Evolutionary conservation across 2,888 invertebrate species (phyloP).

Genomic region (Euplagia quadripunctaria): DNA sequence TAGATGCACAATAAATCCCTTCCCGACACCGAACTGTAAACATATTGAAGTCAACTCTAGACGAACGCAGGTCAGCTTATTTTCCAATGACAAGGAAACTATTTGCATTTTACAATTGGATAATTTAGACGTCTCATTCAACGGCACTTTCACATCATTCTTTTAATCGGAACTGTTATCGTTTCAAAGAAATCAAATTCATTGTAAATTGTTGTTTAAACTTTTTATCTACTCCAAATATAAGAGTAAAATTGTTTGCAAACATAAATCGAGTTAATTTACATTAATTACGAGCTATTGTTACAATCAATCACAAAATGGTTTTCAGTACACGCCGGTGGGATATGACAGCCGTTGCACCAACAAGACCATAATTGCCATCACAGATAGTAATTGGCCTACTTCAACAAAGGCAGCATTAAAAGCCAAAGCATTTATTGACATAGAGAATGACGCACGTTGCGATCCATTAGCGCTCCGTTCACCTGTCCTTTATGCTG

Average conservation of each 20-base stretch:
- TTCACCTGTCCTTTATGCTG: constrained; percentile 51
- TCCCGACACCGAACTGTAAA: constrained; percentile 15
- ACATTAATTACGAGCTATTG: constrained; percentile 44
- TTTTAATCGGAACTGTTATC: constrained; percentile 49
- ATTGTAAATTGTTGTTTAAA: constrained; percentile 32
- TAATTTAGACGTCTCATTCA: constrained; percentile 47
- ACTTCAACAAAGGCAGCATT: constrained; percentile 77
- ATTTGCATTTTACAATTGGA: constrained; percentile 41
- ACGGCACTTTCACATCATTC: constrained; percentile 44
- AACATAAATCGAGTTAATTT: constrained; percentile 28
- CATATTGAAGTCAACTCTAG: constrained; percentile 36
- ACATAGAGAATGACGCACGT: constrained; percentile 72
- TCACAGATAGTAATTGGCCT: constrained; percentile 73
- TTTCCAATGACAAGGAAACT: constrained; percentile 36
- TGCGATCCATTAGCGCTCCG: constrained; percentile 74
- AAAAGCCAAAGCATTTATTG: constrained; percentile 76
- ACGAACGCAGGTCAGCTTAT: constrained; percentile 16
- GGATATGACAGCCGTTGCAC: constrained; percentile 48
- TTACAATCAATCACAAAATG: constrained; percentile 49
- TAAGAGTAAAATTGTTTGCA: constrained; percentile 20
- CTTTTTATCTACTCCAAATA: constrained; percentile 36
- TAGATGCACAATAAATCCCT: constrained; percentile 42
- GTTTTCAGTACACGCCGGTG: constrained; percentile 23
- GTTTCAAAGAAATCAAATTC: constrained; percentile 37
- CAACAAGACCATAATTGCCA: constrained; percentile 64